A percentile compares a stretch with the other conserved stretches of the same genome.
Conservation (phyloP, 2,888 invertebrate genomes). For the Machimus atricapillus region DNA sequence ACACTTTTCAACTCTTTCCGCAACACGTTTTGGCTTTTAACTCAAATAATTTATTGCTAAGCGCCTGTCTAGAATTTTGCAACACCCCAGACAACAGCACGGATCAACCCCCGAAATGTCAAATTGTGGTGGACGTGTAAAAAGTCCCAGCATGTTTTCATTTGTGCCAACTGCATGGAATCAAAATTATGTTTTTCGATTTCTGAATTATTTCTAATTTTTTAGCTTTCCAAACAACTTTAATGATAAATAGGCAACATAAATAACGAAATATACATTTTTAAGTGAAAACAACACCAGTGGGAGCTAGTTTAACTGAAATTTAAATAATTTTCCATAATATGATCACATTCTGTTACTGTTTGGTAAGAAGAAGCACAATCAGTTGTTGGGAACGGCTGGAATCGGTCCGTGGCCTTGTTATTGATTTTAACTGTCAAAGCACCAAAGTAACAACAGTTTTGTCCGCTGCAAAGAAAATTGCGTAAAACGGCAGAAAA, state of each 20-base stretch:
- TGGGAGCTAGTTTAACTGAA: too few relatives aligned
- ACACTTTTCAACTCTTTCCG: not conserved
- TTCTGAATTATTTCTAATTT: not conserved
- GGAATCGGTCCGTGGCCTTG: not conserved
- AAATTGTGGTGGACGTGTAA: not conserved
- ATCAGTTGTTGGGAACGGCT: not conserved
- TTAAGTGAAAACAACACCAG: too few relatives aligned
- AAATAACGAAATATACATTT: not conserved
- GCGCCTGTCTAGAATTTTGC: not conserved
- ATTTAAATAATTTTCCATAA: too few relatives aligned
- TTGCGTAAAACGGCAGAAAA: not conserved
- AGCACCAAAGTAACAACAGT: not conserved
- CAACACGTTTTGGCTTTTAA: not conserved
- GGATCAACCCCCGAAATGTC: not conserved
- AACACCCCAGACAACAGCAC: not conserved
- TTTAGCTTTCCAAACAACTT: not conserved
- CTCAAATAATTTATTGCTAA: not conserved
- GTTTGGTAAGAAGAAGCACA: not conserved
- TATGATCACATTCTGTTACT: not conserved
- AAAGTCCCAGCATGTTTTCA: conserved; percentile 14
- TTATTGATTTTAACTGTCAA: not conserved
- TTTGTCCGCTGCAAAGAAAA: not conserved
- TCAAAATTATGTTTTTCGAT: not conserved
- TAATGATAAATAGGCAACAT: not conserved
- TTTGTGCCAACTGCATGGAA: not conserved